A percentile compares a stretch with the other conserved stretches of the same genome.
Evolutionary conservation across 2,113 vertebrate species (phyloP).

Genomic region (Odocoileus virginianus): DNA sequence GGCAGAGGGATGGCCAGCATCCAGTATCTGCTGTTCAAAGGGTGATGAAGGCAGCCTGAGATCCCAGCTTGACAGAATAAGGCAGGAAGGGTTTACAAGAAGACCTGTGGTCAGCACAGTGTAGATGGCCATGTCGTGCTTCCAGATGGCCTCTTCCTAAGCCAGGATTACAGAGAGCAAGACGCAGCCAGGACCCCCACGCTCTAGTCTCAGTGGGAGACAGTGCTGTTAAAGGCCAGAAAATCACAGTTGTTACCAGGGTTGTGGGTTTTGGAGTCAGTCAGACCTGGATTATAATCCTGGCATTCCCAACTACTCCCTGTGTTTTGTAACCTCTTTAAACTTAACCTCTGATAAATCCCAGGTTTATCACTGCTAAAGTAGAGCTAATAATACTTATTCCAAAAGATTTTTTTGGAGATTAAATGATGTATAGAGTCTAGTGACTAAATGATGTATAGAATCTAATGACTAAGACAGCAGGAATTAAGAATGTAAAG

Average conservation of each 20-base stretch:
- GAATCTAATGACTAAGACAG: not conserved
- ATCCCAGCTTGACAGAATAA: not conserved
- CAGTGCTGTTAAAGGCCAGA: not conserved
- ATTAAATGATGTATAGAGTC: not conserved
- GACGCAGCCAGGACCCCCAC: not conserved
- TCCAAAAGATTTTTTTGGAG: not conserved
- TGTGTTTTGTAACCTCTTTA: not conserved
- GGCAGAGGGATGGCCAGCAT: not conserved
- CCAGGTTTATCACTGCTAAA: not conserved
- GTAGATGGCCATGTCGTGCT: not conserved
- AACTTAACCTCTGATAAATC: not conserved
- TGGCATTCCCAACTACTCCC: not conserved
- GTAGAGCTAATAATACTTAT: not conserved
- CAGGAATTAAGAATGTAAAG: not conserved
- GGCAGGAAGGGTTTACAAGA: not conserved
- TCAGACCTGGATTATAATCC: not conserved
- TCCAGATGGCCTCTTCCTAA: not conserved
- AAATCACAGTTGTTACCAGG: not conserved
- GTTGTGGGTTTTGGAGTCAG: not conserved
- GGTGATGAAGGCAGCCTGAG: not conserved
- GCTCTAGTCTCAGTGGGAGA: not conserved
- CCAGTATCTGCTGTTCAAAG: not conserved
- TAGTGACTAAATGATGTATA: not conserved
- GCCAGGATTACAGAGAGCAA: not conserved
- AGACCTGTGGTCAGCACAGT: not conserved